phyloP scores from a whole-genome alignment of 2,797 vertebrate species.

The Lepus oiostolus region DNA sequence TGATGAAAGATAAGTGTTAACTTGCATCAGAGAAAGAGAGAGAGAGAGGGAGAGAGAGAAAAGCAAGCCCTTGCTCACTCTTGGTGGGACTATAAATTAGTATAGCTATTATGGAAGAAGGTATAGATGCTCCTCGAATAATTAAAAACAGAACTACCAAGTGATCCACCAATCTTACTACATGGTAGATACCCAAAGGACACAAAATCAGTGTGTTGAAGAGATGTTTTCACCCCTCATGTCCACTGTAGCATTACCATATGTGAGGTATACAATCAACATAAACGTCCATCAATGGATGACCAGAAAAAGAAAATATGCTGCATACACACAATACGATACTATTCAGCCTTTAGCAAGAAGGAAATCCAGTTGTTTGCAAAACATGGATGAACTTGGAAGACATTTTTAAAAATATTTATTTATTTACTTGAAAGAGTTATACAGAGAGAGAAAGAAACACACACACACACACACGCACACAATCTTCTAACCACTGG shows the following conservation, averaged over 20 bases:
- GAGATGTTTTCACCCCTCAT: background rate
- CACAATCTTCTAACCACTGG: too few species aligned
- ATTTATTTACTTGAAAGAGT: too few species aligned
- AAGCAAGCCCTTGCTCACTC: background rate
- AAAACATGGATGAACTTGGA: background rate
- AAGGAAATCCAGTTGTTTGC: background rate
- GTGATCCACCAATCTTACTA: background rate
- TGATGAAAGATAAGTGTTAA: background rate
- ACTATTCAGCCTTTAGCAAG: background rate
- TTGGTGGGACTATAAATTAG: background rate
- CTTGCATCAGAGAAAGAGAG: too few species aligned
- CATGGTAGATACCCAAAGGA: background rate
- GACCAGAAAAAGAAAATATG: background rate
- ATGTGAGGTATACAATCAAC: background rate
- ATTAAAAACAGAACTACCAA: background rate
- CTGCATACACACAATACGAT: background rate
- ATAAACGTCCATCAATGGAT: background rate
- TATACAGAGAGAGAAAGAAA: background rate
- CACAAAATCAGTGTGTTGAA: background rate
- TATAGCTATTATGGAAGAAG: background rate
- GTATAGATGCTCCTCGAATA: background rate
- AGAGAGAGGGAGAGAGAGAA: background rate
- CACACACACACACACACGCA: too few species aligned
- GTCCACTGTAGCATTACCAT: background rate
- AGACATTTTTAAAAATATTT: background rate